phyloP scores from a whole-genome alignment of 2,113 vertebrate species.

The Atrichornis clamosus region DNA sequence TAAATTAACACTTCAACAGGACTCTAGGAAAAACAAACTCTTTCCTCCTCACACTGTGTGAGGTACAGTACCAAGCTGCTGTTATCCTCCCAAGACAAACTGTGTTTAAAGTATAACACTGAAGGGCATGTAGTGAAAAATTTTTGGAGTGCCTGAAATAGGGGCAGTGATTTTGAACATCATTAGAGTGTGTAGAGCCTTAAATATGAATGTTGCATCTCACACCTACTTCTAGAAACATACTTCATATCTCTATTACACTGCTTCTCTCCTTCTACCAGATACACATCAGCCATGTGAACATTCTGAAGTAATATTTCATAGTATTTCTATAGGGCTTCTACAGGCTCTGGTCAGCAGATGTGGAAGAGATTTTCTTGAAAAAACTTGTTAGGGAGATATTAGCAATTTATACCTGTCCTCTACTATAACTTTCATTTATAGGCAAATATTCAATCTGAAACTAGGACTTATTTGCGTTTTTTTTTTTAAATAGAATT shows the following conservation, averaged over 20 bases:
- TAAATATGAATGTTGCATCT: not conserved
- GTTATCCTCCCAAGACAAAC: not conserved
- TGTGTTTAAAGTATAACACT: not conserved
- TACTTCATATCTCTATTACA: not conserved
- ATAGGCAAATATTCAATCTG: not conserved
- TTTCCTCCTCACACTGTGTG: constrained; percentile 34
- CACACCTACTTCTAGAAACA: not conserved
- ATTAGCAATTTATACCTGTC: not conserved
- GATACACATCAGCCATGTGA: not conserved
- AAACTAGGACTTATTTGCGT: not conserved
- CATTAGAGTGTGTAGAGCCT: not conserved
- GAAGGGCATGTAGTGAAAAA: not conserved
- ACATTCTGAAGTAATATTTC: not conserved
- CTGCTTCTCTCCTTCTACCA: not conserved
- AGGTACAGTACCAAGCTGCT: not conserved
- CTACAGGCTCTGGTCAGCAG: constrained; percentile 15
- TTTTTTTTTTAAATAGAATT: not conserved
- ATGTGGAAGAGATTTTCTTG: constrained; percentile 5
- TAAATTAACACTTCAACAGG: constrained; percentile 60
- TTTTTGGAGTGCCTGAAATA: not conserved
- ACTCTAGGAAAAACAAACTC: constrained; percentile 35
- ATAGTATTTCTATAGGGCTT: not conserved
- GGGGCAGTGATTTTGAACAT: not conserved
- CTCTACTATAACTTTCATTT: not conserved
- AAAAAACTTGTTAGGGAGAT: not conserved